Evolutionary conservation across 2,888 invertebrate species (phyloP).

Genomic region (Philereme transversata): DNA sequence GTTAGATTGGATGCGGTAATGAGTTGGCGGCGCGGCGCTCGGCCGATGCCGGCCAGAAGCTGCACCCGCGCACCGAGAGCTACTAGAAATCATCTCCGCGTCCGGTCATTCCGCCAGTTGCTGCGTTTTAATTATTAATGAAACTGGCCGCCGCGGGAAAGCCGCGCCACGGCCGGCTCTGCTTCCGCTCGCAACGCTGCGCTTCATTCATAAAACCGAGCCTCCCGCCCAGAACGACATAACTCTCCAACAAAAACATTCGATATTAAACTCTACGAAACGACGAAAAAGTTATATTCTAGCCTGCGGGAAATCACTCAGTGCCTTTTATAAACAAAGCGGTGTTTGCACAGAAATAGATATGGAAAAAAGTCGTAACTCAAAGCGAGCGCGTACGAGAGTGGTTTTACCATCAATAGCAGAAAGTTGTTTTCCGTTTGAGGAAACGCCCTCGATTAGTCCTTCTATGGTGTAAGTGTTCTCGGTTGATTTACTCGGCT

Average conservation of each 20-base stretch:
- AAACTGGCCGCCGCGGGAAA: slow-evolving; percentile 81
- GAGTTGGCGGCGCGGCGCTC: slow-evolving; percentile 23
- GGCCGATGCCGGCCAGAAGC: slow-evolving; percentile 51
- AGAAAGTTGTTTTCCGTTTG: slow-evolving; percentile 80
- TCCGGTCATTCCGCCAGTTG: slow-evolving; percentile 80
- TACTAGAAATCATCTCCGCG: slow-evolving; percentile 80
- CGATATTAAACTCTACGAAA: slow-evolving; percentile 55
- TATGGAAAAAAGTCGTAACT: slow-evolving; percentile 77
- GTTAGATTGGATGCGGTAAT: slow-evolving; percentile 34
- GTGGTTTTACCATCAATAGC: slow-evolving; percentile 73
- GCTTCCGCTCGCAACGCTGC: slow-evolving; percentile 81
- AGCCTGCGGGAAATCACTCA: slow-evolving; percentile 34
- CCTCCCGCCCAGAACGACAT: slow-evolving; percentile 44
- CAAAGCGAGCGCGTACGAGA: slow-evolving; percentile 68
- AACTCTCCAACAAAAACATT: slow-evolving; percentile 44
- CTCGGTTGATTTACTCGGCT: slow-evolving; percentile 78
- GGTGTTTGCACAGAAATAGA: slow-evolving; percentile 69
- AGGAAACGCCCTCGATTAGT: slow-evolving; percentile 62
- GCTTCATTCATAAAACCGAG: slow-evolving; percentile 81
- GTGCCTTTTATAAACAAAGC: slow-evolving; percentile 47
- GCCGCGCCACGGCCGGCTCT: slow-evolving; percentile 79
- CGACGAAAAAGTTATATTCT: slow-evolving; percentile 46
- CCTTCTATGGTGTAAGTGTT: slow-evolving; percentile 62
- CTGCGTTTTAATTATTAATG: slow-evolving; percentile 83
- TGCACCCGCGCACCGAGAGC: slow-evolving; percentile 59